Evolutionary conservation across 1,140 invertebrate genomes (phyloP).

Genomic region (Zaprionus inermis): DNA sequence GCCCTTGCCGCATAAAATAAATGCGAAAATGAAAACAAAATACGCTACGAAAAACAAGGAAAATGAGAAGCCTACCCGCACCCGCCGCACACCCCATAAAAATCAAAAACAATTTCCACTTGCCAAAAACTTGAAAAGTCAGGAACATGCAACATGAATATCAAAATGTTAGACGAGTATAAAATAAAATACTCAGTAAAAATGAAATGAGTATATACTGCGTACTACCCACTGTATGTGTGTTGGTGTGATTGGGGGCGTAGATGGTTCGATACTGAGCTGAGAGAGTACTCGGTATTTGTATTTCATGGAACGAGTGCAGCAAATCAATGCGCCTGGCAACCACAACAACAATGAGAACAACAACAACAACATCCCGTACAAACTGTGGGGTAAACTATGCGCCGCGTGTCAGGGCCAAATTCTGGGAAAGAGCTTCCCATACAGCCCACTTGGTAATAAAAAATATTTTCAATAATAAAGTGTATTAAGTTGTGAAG

Average conservation of each 20-base stretch:
- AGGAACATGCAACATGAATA: conserved; percentile 81
- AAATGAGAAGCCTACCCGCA: neutral
- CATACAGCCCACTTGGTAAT: conserved; percentile 69
- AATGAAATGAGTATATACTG: conserved; percentile 31
- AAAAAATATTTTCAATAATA: conserved; percentile 83
- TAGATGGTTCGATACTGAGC: conserved; percentile 18
- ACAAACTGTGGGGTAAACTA: conserved; percentile 40
- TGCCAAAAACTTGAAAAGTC: conserved; percentile 77
- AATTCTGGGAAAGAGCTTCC: conserved; percentile 53
- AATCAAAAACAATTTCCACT: conserved; percentile 56
- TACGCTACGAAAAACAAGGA: conserved; percentile 11
- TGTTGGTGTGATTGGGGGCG: conserved; percentile 3
- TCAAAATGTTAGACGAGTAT: conserved; percentile 58
- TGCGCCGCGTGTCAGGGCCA: conserved; percentile 74
- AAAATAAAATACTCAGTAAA: conserved; percentile 44
- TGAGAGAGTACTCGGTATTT: conserved; percentile 63
- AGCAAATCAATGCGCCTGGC: conserved; percentile 74
- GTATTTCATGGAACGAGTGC: conserved; percentile 68
- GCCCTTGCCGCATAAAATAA: neutral
- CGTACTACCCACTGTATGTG: no score
- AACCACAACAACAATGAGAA: conserved; percentile 32
- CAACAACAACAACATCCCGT: conserved; percentile 27
- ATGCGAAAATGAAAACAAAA: conserved; percentile 13
- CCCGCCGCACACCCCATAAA: conserved; percentile 21
- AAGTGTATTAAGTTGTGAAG: conserved; percentile 83